A percentile compares a stretch with the other conserved stretches of the same genome.
Conservation (phyloP, 2,888 invertebrate species). For the Altica lythri region DNA sequence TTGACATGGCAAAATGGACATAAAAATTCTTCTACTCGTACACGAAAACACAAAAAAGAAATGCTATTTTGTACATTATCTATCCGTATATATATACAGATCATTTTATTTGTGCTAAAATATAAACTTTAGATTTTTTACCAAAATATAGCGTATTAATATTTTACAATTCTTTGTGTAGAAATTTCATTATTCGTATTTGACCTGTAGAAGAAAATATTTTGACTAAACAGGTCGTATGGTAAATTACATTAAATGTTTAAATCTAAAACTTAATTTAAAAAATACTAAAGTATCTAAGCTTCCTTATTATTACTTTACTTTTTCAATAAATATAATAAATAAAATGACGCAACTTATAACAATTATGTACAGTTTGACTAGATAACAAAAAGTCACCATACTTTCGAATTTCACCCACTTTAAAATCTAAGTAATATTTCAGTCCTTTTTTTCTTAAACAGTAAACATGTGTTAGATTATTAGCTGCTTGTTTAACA, state of each 20-base stretch:
- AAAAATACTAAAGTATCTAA: conserved; percentile 31
- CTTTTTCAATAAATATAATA: conserved; percentile 36
- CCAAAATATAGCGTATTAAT: conserved; percentile 55
- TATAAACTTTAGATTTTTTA: conserved; percentile 53
- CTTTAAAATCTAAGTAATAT: conserved; percentile 12
- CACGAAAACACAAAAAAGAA: conserved; percentile 41
- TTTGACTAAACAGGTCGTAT: conserved; percentile 44
- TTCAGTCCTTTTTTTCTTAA: conserved; percentile 16
- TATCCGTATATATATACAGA: conserved; percentile 45
- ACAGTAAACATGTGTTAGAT: not conserved
- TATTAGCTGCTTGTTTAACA: not conserved
- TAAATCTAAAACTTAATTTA: conserved; percentile 18
- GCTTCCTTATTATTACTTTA: conserved; percentile 28
- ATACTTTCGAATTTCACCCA: conserved; percentile 18
- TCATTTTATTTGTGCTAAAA: conserved; percentile 52
- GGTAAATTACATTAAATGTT: conserved; percentile 34
- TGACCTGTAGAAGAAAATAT: conserved; percentile 47
- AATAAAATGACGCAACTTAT: conserved; percentile 35
- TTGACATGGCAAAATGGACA: conserved; percentile 31
- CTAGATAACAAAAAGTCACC: conserved; percentile 39
- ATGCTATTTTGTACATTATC: conserved; percentile 51
- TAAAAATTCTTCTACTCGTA: conserved; percentile 28
- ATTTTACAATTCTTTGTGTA: conserved; percentile 50
- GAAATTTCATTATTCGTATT: conserved; percentile 51
- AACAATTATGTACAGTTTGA: conserved; percentile 41